A percentile compares a stretch with the other conserved stretches of the same genome.
phyloP scores from a whole-genome alignment of 2,888 invertebrate species.

The Sphecodes monilicornis region DNA sequence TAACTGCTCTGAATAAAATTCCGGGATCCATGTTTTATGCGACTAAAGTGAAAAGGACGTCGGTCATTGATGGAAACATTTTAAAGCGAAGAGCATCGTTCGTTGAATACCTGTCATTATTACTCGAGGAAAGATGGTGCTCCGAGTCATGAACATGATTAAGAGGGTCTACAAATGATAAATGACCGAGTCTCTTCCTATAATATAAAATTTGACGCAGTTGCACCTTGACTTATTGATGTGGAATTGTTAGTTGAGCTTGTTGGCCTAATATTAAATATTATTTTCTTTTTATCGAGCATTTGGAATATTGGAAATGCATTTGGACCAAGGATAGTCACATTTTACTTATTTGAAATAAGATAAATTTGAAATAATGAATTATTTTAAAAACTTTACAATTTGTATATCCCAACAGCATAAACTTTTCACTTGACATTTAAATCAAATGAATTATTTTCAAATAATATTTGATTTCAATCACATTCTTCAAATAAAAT shows the following conservation, averaged over 20 bases:
- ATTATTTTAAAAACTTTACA: no score
- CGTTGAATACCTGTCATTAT: constrained; percentile 20
- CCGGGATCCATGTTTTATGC: constrained; percentile 16
- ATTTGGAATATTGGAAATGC: no score
- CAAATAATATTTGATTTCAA: no score
- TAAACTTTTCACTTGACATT: no score
- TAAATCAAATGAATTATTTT: no score
- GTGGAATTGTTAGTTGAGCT: neutral
- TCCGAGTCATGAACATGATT: neutral
- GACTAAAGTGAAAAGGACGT: constrained; percentile 9
- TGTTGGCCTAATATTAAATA: neutral
- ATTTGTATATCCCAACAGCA: no score
- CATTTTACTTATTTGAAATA: no score
- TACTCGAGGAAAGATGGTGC: neutral
- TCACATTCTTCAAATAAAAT: no score
- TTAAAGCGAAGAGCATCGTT: constrained; percentile 23
- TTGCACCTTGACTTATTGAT: neutral
- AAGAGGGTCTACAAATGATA: neutral
- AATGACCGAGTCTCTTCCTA: neutral
- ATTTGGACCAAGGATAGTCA: no score
- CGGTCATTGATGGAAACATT: constrained; percentile 19
- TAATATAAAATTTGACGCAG: neutral
- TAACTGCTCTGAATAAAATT: constrained; percentile 19
- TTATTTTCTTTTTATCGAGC: no score
- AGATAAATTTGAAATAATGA: no score